Conservation (phyloP, 2,113 vertebrate species). For the Leptocoma aspasia region DNA sequence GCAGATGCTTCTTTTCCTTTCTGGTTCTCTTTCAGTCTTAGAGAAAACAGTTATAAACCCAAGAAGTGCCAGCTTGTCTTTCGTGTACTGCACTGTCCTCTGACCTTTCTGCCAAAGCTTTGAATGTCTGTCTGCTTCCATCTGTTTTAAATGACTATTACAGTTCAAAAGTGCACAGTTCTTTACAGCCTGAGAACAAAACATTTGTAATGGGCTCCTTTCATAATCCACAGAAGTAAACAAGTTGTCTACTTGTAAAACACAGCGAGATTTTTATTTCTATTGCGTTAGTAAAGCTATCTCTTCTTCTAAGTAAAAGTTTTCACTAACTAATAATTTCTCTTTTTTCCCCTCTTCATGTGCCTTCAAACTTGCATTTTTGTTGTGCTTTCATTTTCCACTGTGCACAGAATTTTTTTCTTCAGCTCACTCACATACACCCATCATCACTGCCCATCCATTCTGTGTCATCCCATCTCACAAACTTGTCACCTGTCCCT, state of each 20-base stretch:
- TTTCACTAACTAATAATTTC: conserved; percentile 76
- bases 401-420: conserved; percentile 34
- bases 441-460: conserved; percentile 77
- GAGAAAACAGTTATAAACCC: conserved; percentile 9
- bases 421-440: conserved; percentile 78
- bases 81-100: background rate
- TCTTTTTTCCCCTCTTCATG: conserved; percentile 61
- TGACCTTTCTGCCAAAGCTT: conserved; percentile 48
- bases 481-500: conserved; percentile 78
- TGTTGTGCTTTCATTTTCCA: conserved; percentile 42
- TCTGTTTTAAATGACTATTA: conserved; percentile 36
- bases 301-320: conserved; percentile 38
- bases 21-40: conserved; percentile 15
- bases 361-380: conserved; percentile 54
- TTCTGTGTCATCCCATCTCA: conserved; percentile 72
- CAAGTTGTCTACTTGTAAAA: conserved; percentile 24
- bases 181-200: conserved; percentile 20
- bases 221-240: conserved; percentile 31
- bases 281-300: background rate
- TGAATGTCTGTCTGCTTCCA: conserved; percentile 35
- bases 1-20: background rate
- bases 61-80: conserved; percentile 33
- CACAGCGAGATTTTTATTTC: background rate
- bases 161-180: conserved; percentile 31
- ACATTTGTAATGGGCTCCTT: background rate